Evolutionary conservation across 2,113 vertebrate genomes (phyloP), one percentile per base, ranked within the genome.

Genomic region (Cephalopholis sonnerati): DNA sequence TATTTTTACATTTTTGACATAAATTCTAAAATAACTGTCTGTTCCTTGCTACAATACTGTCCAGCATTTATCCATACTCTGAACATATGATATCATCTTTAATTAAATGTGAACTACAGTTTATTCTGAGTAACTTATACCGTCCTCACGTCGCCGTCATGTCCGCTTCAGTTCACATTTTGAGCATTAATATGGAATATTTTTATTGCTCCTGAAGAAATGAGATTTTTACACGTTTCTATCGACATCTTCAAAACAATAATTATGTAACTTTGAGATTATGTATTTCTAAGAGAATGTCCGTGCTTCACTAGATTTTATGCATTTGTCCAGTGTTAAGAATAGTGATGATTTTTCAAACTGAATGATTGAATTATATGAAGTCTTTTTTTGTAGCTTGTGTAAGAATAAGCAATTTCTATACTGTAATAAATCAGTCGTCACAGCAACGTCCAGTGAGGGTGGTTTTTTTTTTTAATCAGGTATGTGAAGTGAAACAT

Each of bases 101-200:
- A 67, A 74, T 76, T 67, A 78, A 91, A 89, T 94, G 89, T 91
- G 85, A 92, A 90, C 62, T 57, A 48, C 64, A 65, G 22, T 55
- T 72, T 85, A 70, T 64, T 27, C 66, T 67, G 48, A 74, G 53
- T 79, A 80, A 83, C 55, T 82, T 76, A 66, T 77, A 75, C 10
- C 12, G 5, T 82, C 64, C 78, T 9, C 24, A 53, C 50, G 63
- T 72, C 83, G 64, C 62, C 71, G 32, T 83, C 11, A 22, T 65
- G 67, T 65, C 36, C 61, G 29, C 78, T 76, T 81, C 46, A 51
- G 29, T 76, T 82, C 68, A 83, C 55, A 71, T 44, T 54, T 75
- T 66, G 29, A 84, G 61, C 36, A 41, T n/a, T 13, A 32, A 44
- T 3, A 44, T 32, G 75, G 12, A 69, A 58, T 71, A 57, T 69